A percentile compares a stretch with the other conserved stretches of the same genome.
Conservation (phyloP, 2,113 vertebrate species). For the Xenopus laevis region DNA sequence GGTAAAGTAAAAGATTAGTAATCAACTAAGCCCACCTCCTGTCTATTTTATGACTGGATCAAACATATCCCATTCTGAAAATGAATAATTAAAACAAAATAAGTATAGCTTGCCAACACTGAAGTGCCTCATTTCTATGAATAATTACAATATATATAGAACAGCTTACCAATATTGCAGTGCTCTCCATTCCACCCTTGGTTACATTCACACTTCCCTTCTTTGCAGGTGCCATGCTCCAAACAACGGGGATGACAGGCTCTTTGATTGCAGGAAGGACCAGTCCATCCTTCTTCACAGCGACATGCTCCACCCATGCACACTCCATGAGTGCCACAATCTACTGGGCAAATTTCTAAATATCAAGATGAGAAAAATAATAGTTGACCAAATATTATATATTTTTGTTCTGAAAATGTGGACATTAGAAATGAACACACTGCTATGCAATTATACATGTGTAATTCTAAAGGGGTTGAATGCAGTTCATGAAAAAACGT, state of each 20-base stretch:
- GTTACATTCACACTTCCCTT: slow-evolving; percentile 94
- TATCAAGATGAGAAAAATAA: background rate
- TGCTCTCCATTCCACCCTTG: slow-evolving; percentile 98
- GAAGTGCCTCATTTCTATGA: slow-evolving; percentile 65
- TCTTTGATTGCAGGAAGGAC: slow-evolving; percentile 82
- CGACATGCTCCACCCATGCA: slow-evolving; percentile 87
- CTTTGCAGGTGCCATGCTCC: slow-evolving; percentile 90
- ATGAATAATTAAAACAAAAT: too few relatives aligned
- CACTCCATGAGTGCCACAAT: slow-evolving; percentile 85
- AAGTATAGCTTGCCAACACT: slow-evolving; percentile 76
- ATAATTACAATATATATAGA: background rate
- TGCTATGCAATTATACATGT: too few relatives aligned
- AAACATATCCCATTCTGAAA: too few relatives aligned
- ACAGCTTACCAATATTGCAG: slow-evolving; percentile 91
- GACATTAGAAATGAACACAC: too few relatives aligned
- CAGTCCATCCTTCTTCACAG: slow-evolving; percentile 93
- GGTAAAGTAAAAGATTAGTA: too few relatives aligned
- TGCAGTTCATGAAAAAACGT: too few relatives aligned
- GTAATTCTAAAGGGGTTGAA: too few relatives aligned
- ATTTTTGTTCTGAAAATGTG: too few relatives aligned
- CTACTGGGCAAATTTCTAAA: slow-evolving; percentile 83
- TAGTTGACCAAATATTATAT: too few relatives aligned
- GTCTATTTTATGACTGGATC: too few relatives aligned
- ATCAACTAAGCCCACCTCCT: too few relatives aligned
- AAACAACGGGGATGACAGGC: slow-evolving; percentile 92